Base-by-base conservation (phyloP, 2,113 vertebrate species). In the Toxotes chatareus region DNA sequence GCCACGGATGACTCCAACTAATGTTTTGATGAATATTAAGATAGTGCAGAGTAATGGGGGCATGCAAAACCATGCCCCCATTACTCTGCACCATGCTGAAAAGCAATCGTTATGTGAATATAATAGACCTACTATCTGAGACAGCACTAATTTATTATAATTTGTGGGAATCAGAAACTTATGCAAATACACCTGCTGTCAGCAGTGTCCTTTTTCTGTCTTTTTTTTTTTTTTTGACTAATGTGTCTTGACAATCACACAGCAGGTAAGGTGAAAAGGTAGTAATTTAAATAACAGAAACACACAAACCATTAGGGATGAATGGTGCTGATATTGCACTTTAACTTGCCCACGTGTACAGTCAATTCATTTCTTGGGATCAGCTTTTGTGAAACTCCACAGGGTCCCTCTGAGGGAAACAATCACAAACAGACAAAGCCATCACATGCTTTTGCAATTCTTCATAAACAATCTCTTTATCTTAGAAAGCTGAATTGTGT, bases 11-110 rank as follows among this genome's bases (percentile, higher is more conserved):
- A 44, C 36, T 32, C 13, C 12, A 36, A 55, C 12, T 73, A 47
- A 56, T 61, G 17, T 76, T 62, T 49, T 1, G 8, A 57, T 83
- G 5, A 36, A 61, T 46, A 34, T 76, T 57, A 53, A 55, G 79
- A 74, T 59, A 44, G 57, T 61, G 31, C 53, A 67, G 56, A 73
- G 4, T 66, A 71, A 49, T 27, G 8, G 53, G 16, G 21, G 3
- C 12, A 42, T 9, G 21, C 23, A n/a, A n/a, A n/a, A n/a, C n/a
- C n/a, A n/a, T 27, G 27, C 27, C 27, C 27, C 27, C 27, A 27
- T 27, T 27, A 27, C 27, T 27, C 27, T 27, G 27, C 27, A 57
- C 8, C 0, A 2, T 61, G 27, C 19, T 53, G 44, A 61, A 76
- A 55, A 42, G 5, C 12, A 36, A 0, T 7, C 7, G 40, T 21